Conservation (phyloP, 2,113 vertebrate species). For the Bufo bufo region DNA sequence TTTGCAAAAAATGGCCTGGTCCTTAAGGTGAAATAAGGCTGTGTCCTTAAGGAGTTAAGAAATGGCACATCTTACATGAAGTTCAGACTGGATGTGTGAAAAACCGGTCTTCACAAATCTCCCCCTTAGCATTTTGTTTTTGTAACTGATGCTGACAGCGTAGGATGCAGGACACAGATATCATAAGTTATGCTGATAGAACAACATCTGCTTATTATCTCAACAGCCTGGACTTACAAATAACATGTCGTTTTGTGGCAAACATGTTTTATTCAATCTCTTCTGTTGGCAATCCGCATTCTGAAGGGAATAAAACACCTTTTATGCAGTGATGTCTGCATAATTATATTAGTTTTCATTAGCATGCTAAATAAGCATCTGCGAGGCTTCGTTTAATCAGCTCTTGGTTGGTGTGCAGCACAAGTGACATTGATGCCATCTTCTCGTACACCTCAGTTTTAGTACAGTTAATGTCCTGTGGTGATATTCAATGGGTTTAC, state of each 20-base stretch:
- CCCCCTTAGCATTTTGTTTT: too few species aligned
- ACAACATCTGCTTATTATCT: conserved; percentile 24
- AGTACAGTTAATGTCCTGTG: conserved; percentile 19
- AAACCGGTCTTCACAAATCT: too few species aligned
- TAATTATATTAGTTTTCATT: conserved; percentile 50
- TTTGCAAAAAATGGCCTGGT: too few species aligned
- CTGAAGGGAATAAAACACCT: conserved; percentile 43
- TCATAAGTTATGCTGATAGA: not conserved
- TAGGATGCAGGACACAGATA: not conserved
- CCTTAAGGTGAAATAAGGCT: too few species aligned
- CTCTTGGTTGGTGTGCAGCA: conserved; percentile 1
- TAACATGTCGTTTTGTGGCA: conserved; percentile 20
- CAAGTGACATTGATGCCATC: conserved; percentile 42
- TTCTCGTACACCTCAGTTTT: not conserved
- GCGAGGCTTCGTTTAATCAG: conserved; percentile 31
- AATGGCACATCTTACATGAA: too few species aligned
- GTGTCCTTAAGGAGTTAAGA: too few species aligned
- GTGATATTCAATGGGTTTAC: conserved; percentile 24
- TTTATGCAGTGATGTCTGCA: conserved; percentile 27
- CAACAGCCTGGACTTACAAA: not conserved
- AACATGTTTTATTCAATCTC: conserved; percentile 42
- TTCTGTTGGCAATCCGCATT: conserved; percentile 10
- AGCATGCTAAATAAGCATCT: conserved; percentile 50
- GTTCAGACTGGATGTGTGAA: too few species aligned
- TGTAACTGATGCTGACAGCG: not conserved